Evolutionary conservation across 2,113 vertebrate species (phyloP).

Genomic region (Ondatra zibethicus): DNA sequence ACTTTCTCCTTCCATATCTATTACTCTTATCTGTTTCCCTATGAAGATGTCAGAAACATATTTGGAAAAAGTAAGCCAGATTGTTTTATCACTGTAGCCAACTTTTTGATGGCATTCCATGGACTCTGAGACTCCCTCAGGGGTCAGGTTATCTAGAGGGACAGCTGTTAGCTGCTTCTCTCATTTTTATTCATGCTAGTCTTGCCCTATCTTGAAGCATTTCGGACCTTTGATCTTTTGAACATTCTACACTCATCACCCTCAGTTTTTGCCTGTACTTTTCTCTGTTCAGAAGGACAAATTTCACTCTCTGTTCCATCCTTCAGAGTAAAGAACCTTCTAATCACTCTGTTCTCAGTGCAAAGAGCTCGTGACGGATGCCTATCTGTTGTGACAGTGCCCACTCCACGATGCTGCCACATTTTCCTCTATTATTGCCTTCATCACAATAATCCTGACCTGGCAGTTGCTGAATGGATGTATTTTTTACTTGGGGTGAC

Average conservation of each 20-base stretch:
- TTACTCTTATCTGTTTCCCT: not conserved
- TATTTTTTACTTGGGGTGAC: not conserved
- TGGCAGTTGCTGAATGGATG: not conserved
- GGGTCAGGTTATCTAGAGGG: not conserved
- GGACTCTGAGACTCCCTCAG: not conserved
- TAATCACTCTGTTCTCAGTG: not conserved
- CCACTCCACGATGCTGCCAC: not conserved
- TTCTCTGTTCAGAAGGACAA: not conserved
- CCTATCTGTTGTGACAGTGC: not conserved
- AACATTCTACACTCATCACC: not conserved
- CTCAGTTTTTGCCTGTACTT: not conserved
- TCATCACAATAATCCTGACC: not conserved
- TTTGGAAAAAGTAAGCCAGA: not conserved
- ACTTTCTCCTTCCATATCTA: not conserved
- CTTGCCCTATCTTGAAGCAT: not conserved
- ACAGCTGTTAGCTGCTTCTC: not conserved
- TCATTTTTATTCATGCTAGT: not conserved
- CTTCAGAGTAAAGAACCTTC: not conserved
- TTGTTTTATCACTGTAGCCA: not conserved
- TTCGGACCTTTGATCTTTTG: not conserved
- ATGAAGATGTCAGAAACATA: not conserved
- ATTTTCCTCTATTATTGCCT: not conserved
- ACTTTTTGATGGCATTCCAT: not conserved
- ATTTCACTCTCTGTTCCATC: not conserved
- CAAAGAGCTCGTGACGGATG: not conserved